Conservation (phyloP, 2,113 vertebrate genomes). For the Lophius piscatorius region DNA sequence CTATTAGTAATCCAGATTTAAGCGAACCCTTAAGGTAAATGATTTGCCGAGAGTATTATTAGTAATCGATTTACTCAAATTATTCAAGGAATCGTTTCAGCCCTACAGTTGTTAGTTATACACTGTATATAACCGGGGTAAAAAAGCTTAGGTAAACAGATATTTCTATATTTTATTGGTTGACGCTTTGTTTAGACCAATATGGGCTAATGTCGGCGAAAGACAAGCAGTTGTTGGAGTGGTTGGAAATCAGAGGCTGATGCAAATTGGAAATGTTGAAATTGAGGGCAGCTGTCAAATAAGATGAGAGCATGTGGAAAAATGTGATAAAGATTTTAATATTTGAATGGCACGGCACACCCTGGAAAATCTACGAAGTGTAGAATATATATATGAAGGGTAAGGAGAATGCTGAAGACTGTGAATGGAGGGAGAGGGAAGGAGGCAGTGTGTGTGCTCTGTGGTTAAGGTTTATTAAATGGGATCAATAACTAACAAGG, state of each 20-base stretch:
- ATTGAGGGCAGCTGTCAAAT: constrained; percentile 15
- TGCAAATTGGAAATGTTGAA: constrained; percentile 28
- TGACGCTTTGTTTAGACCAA: constrained; percentile 1
- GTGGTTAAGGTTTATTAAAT: too few relatives aligned
- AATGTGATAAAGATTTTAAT: constrained; percentile 29
- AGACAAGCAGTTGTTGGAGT: constrained; percentile 26
- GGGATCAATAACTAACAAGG: too few relatives aligned
- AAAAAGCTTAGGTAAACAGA: not conserved
- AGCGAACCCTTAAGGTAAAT: too few relatives aligned
- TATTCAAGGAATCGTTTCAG: too few relatives aligned
- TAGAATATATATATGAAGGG: constrained; percentile 3
- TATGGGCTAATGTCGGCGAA: constrained; percentile 2
- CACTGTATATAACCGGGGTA: too few relatives aligned
- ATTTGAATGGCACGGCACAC: not conserved
- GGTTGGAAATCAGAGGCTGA: constrained; percentile 10
- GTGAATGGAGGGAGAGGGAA: constrained; percentile 8
- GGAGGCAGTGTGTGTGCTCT: not conserved
- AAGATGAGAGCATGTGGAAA: constrained; percentile 10
- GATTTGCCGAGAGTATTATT: too few relatives aligned
- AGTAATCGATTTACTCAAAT: too few relatives aligned
- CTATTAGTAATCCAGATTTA: too few relatives aligned
- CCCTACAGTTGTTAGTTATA: too few relatives aligned
- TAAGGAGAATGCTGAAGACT: constrained; percentile 4
- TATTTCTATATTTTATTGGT: not conserved
- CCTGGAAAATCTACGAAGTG: constrained; percentile 4